Evolutionary conservation across 2,797 vertebrate species (phyloP), one percentile per base, ranked within the genome.

Genomic region (Crax fasciolata): DNA sequence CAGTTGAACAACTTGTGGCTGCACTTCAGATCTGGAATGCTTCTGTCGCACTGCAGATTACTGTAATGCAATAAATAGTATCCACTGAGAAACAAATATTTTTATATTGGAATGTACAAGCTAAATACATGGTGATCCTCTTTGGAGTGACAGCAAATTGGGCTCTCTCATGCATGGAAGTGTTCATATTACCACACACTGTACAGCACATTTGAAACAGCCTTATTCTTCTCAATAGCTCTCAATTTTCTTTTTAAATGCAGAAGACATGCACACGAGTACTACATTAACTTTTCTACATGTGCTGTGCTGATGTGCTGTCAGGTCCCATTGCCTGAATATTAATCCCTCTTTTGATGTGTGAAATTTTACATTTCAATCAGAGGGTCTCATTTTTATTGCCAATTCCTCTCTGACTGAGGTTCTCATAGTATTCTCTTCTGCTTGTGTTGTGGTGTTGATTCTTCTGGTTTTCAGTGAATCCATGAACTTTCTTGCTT

Each of bases 241-340:
- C 82, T 87, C n/a, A 75, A 65, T 72, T 96, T 92, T 68, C 13
- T 6, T 85, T 95, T 89, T 79, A 88, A 96, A 92, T 84, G 78
- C 80, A 90, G 78, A 73, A 84, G 68, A 83, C 63, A 84, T 72
- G 48, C 88, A 94, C 67, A 59, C 76, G 10, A 51, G 57, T 43
- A 58, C 46, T 61, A 43, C 65, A 48, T 85, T 62, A 58, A 62
- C 71, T 89, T 92, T 84, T 72, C 90, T 84, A 55, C 70, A 21
- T 88, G 82, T 90, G 75, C 68, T 65, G 70, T 82, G 77, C 68
- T 96, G 84, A 84, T 85, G 84, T 44, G 57, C 93, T 84, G 48
- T 81, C 94, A 90, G 41, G 70, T 94, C 55, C 63, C 25, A 70
- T 81, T 91, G 63, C 87, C 67, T 92, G 73, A 81, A 80, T 94